Evolutionary conservation across 2,888 invertebrate species (phyloP).

Genomic region (Tetrapedia diversipes): DNA sequence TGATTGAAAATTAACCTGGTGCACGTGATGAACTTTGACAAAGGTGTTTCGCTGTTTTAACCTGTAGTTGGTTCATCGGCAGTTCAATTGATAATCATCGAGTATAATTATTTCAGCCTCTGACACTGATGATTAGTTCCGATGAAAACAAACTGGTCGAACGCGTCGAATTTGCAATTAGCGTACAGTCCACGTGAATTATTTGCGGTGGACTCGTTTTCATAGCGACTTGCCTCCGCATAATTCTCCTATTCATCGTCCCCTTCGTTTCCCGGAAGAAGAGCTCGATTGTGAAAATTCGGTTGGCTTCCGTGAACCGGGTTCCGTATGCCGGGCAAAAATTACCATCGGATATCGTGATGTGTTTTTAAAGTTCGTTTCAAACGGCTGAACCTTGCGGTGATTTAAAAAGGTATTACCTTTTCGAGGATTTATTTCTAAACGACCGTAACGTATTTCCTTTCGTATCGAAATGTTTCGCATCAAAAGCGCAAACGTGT

Average conservation of each 20-base stretch:
- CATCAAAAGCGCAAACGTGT: no score
- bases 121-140: slow-evolving; percentile 4
- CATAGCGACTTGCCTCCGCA: slow-evolving; percentile 2
- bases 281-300: neutral
- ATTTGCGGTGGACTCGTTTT: slow-evolving; percentile 5
- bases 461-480: no score
- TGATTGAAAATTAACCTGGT: neutral
- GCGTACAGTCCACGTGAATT: slow-evolving; percentile 1
- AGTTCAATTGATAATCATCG: slow-evolving; percentile 9
- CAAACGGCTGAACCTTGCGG: no score
- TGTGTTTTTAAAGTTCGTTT: neutral
- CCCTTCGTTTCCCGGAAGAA: neutral
- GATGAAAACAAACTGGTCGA: slow-evolving; percentile 7
- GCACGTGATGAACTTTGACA: neutral
- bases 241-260: slow-evolving; percentile 43
- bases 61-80: neutral
- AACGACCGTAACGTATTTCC: no score
- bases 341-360: neutral
- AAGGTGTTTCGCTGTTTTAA: neutral
- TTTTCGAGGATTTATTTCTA: no score
- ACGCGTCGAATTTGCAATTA: slow-evolving; percentile 4
- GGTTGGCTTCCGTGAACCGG: slow-evolving; percentile 1
- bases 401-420: no score
- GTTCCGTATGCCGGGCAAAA: neutral
- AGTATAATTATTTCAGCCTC: slow-evolving; percentile 1